phyloP scores from a whole-genome alignment of 2,888 invertebrate genomes.

The Doris montereyensis region DNA sequence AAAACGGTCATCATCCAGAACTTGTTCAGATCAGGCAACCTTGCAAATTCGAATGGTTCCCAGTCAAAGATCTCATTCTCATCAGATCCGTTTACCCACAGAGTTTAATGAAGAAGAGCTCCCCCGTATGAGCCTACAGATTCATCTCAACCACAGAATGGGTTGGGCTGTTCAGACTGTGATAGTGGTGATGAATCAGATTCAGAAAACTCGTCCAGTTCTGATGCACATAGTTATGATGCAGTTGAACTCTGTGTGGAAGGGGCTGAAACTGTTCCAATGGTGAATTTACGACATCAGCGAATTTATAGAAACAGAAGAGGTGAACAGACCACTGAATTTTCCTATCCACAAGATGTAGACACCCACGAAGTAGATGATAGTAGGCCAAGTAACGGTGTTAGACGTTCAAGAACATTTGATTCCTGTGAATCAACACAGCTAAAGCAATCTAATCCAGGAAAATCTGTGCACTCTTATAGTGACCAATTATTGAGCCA shows the following conservation, averaged over 20 bases:
- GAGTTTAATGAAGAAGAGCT: slow-evolving; percentile 60
- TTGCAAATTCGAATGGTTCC: not conserved
- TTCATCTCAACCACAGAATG: not conserved
- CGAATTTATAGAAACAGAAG: not conserved
- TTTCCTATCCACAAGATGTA: not conserved
- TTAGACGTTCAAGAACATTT: no score
- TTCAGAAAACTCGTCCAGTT: slow-evolving; percentile 37
- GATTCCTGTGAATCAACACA: not conserved
- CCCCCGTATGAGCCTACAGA: slow-evolving; percentile 57
- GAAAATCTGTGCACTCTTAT: no score
- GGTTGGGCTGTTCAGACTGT: not conserved
- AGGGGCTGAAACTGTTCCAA: slow-evolving; percentile 30
- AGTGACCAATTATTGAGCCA: no score
- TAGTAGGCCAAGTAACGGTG: no score
- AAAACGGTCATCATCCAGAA: no score
- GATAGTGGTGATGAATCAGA: slow-evolving; percentile 44
- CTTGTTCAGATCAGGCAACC: no score
- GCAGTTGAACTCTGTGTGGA: slow-evolving; percentile 4
- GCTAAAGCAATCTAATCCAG: not conserved
- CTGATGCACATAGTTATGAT: slow-evolving; percentile 37
- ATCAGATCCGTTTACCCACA: slow-evolving; percentile 43
- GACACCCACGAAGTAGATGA: no score
- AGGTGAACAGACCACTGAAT: not conserved
- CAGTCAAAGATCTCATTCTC: not conserved
- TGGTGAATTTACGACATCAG: slow-evolving; percentile 24